These are phyloP conservation scores for Flabesymbios commensalis DNA, from an alignment of 2,888 invertebrate species.

Conservation along the genomic window DNA sequence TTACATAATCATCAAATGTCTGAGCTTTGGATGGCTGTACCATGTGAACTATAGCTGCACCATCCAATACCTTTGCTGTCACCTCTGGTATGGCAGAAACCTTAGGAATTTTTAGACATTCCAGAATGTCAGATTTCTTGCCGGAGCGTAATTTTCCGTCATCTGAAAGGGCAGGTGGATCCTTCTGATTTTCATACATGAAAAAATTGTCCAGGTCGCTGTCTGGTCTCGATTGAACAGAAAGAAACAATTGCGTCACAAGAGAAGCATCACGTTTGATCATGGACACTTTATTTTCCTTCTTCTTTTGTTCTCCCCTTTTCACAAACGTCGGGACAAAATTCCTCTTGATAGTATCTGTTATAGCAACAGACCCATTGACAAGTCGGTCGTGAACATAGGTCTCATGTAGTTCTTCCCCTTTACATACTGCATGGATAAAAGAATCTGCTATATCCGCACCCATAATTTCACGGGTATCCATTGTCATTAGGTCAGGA, in stretches of 20 bases:
- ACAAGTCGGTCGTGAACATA: neutral
- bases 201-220: constrained; percentile 19
- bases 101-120: constrained; percentile 1
- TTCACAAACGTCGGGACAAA: too few species aligned
- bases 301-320: too few species aligned
- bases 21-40: constrained; percentile 8
- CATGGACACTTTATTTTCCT: too few species aligned
- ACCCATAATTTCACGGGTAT: neutral
- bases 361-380: too few species aligned
- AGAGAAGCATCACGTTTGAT: constrained; percentile 16
- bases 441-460: neutral
- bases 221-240: constrained; percentile 19
- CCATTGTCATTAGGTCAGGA: neutral
- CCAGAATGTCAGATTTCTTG: constrained; percentile 11
- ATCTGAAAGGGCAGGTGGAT: constrained; percentile 17
- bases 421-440: neutral
- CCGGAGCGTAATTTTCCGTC: constrained; percentile 8
- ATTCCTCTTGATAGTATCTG: too few species aligned
- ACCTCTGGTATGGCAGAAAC: neutral
- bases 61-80: constrained; percentile 15
- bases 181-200: constrained; percentile 17
- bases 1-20: constrained; percentile 32
- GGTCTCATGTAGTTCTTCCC: neutral
- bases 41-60: constrained; percentile 31
- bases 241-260: constrained; percentile 17